phyloP scores from a whole-genome alignment of 2,113 vertebrate species.

The Sarotherodon lohbergeri region DNA sequence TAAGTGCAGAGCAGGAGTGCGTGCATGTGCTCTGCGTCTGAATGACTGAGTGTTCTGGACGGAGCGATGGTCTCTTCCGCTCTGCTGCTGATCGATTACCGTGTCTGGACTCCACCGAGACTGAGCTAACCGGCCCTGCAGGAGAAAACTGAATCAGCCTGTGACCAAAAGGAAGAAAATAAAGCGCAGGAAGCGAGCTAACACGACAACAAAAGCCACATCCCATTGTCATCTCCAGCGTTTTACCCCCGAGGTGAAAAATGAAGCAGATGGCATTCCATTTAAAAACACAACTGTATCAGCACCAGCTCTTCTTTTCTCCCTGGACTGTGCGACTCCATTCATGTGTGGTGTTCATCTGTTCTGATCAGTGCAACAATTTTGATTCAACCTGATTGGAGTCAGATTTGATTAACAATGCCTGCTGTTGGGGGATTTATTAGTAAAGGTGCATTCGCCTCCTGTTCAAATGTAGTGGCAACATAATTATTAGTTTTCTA shows the following conservation, averaged over 20 bases:
- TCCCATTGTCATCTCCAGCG: background rate
- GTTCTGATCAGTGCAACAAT: background rate
- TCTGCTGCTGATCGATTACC: conserved; percentile 61
- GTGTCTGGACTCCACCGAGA: conserved; percentile 43
- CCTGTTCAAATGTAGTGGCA: background rate
- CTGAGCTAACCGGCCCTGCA: conserved; percentile 25
- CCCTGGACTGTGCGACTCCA: background rate
- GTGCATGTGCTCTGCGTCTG: conserved; percentile 20
- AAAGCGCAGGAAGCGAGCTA: background rate
- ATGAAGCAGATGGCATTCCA: conserved; percentile 17
- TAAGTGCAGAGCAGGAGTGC: background rate
- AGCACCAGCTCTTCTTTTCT: background rate
- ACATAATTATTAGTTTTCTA: background rate
- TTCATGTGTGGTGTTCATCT: background rate
- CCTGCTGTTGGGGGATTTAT: conserved; percentile 22
- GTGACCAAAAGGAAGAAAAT: background rate
- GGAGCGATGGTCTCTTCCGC: conserved; percentile 39
- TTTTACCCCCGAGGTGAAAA: background rate
- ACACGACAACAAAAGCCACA: background rate
- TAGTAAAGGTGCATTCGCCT: fast-evolving
- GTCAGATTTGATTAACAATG: conserved; percentile 35
- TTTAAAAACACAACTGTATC: conserved; percentile 1
- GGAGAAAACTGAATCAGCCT: conserved; percentile 37
- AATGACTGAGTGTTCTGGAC: conserved; percentile 32
- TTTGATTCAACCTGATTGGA: background rate